Conservation (phyloP, 2,113 vertebrate species). For the Sander vitreus region DNA sequence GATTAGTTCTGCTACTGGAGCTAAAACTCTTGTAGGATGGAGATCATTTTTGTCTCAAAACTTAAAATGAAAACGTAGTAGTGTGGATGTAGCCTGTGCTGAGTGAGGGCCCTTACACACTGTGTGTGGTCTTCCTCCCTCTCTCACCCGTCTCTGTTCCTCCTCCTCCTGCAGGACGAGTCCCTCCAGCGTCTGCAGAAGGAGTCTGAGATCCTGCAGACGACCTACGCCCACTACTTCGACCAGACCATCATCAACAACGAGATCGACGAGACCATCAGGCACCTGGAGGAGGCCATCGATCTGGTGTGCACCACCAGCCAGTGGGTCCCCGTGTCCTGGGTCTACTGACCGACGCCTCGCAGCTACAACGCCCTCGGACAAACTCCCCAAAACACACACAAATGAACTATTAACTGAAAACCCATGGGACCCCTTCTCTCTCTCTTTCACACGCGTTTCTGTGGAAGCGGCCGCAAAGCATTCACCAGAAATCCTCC, state of each 20-base stretch:
- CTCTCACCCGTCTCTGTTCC: not conserved
- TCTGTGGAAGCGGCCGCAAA: slow-evolving; percentile 27
- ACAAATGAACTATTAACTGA: slow-evolving; percentile 75
- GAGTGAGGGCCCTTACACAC: not conserved
- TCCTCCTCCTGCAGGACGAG: slow-evolving; percentile 87
- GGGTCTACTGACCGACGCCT: slow-evolving; percentile 92
- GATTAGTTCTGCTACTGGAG: too few relatives aligned
- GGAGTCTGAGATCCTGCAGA: slow-evolving; percentile 98
- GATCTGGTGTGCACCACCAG: slow-evolving; percentile 95
- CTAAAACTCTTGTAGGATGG: too few relatives aligned
- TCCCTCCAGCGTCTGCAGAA: slow-evolving; percentile 98
- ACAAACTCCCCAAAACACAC: slow-evolving; percentile 30
- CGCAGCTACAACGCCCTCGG: slow-evolving; percentile 25
- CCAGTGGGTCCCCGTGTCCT: slow-evolving; percentile 99
- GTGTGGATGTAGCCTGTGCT: not conserved
- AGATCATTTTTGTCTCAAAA: too few relatives aligned
- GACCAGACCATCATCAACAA: slow-evolving; percentile 99
- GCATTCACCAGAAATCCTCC: slow-evolving; percentile 72
- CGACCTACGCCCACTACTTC: slow-evolving; percentile 98
- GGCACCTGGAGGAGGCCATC: slow-evolving; percentile 97
- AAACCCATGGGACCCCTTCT: slow-evolving; percentile 77
- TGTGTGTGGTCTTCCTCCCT: too few relatives aligned
- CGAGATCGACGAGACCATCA: slow-evolving; percentile 99
- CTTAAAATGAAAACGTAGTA: too few relatives aligned
- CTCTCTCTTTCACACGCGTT: not conserved